These are phyloP conservation scores for Regulus satrapa DNA, from an alignment of 2,113 vertebrate genomes.

Conservation along the genomic window DNA sequence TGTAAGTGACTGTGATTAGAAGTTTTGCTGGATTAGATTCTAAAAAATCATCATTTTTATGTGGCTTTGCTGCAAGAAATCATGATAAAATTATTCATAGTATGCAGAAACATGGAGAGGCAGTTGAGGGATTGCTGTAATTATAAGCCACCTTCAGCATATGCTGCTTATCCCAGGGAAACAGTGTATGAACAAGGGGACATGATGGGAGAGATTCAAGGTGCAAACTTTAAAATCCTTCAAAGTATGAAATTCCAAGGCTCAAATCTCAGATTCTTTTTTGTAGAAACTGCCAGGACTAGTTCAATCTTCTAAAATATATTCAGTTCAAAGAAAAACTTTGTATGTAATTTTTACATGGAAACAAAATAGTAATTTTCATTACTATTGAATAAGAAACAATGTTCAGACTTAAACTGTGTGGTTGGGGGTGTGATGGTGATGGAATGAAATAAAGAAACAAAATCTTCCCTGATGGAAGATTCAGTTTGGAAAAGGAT, in stretches of 20 bases:
- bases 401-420: neutral
- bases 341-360: neutral
- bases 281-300: neutral
- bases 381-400: neutral
- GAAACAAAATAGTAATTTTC: neutral
- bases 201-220: neutral
- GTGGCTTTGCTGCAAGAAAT: neutral
- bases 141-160: neutral
- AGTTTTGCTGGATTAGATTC: neutral
- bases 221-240: neutral
- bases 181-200: neutral
- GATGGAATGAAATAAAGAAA: neutral
- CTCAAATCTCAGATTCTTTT: neutral
- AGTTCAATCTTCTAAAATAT: neutral
- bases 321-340: neutral
- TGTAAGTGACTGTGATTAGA: neutral
- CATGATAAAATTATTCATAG: neutral
- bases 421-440: neutral
- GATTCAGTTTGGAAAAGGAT: neutral
- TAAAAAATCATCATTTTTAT: neutral
- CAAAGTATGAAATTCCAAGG: neutral
- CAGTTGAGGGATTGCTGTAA: neutral
- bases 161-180: neutral
- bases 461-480: neutral
- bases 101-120: neutral